A percentile compares a stretch with the other conserved stretches of the same genome.
phyloP scores from a whole-genome alignment of 37 sponge, comb jelly and placozoan genomes.

The Ephydatia muelleri region DNA sequence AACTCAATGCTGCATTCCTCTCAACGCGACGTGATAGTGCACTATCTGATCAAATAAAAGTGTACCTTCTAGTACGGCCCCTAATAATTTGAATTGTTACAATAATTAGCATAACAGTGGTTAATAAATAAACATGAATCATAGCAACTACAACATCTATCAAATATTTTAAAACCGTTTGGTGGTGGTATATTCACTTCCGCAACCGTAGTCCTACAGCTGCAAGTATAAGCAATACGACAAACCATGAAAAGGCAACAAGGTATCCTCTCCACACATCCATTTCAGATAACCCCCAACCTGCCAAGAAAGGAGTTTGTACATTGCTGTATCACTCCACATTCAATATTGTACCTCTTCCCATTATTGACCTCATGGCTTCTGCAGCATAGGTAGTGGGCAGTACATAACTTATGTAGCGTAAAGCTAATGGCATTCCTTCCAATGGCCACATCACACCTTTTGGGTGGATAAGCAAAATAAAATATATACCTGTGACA shows the following conservation, averaged over 20 bases:
- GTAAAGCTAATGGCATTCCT: conserved; percentile 71
- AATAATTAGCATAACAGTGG: no score
- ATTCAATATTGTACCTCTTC: no score
- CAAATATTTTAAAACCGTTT: background rate
- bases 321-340: background rate
- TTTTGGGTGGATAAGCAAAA: background rate
- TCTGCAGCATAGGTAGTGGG: conserved; percentile 77
- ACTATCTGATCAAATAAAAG: no score
- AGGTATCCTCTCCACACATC: conserved; percentile 77
- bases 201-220: conserved; percentile 54
- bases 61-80: no score
- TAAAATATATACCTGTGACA: background rate
- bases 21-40: no score
- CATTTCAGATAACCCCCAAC: conserved; percentile 71
- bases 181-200: conserved; percentile 56
- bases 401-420: conserved; percentile 58
- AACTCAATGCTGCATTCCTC: no score
- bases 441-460: conserved; percentile 90
- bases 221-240: conserved; percentile 61
- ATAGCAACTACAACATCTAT: no score
- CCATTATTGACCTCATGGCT: conserved; percentile 79
- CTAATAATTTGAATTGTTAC: no score
- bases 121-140: no score
- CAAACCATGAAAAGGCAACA: conserved; percentile 60
- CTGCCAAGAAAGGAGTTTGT: conserved; percentile 15